Conservation (phyloP, 1,140 invertebrate species). For the Tetramorium parvispinum region DNA sequence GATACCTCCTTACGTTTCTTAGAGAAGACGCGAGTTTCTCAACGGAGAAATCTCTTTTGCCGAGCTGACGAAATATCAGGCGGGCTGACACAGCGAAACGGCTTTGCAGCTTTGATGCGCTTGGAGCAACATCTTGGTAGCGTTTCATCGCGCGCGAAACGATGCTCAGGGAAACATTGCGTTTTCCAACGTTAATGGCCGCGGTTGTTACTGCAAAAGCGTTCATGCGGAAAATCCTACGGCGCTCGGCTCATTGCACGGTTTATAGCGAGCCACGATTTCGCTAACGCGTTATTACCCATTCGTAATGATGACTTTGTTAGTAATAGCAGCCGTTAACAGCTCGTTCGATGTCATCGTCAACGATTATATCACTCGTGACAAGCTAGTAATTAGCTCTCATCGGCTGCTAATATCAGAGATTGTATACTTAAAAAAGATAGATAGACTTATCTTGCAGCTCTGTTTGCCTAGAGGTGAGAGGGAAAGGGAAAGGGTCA, state of each 20-base stretch:
- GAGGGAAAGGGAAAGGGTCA: no score
- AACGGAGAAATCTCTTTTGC: constrained; percentile 52
- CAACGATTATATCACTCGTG: constrained; percentile 2
- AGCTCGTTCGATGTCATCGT: constrained; percentile 8
- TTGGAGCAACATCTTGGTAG: constrained; percentile 36
- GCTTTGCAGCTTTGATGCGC: constrained; percentile 44
- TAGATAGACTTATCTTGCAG: not conserved
- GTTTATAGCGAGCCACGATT: constrained; percentile 27
- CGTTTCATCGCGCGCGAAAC: constrained; percentile 28
- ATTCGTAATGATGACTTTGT: constrained; percentile 43
- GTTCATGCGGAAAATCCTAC: constrained; percentile 36
- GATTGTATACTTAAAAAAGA: not conserved
- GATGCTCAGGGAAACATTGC: constrained; percentile 16
- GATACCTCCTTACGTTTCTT: not conserved
- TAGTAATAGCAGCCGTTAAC: constrained; percentile 25
- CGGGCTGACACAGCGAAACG: constrained; percentile 53
- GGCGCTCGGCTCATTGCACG: not conserved
- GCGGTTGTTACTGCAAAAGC: constrained; percentile 19
- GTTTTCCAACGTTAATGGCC: constrained; percentile 18
- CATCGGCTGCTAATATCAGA: not conserved
- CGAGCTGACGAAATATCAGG: constrained; percentile 50
- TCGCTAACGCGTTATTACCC: constrained; percentile 32
- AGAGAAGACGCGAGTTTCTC: constrained; percentile 25
- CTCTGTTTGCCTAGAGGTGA: not conserved
- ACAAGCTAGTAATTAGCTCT: constrained; percentile 21